Evolutionary conservation across 2,797 vertebrate species (phyloP).

Genomic region (Odontamblyopus lacepedii): DNA sequence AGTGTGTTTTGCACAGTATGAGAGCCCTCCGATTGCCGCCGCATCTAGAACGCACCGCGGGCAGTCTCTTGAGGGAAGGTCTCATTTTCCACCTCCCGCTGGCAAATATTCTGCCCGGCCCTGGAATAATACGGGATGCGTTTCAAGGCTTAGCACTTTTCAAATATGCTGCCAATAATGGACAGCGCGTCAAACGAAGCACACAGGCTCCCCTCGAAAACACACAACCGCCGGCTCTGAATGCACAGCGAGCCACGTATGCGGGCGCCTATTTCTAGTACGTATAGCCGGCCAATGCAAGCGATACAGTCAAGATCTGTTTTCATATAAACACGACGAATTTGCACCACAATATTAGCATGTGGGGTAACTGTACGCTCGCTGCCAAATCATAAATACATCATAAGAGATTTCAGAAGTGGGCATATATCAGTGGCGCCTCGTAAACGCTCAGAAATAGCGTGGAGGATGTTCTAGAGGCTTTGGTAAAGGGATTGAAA

Average conservation of each 20-base stretch:
- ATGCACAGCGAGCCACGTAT: conserved; percentile 64
- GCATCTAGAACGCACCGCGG: conserved; percentile 81
- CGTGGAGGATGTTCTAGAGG: conserved; percentile 66
- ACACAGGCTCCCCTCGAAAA: conserved; percentile 77
- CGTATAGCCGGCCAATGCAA: conserved; percentile 23
- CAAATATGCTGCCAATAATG: conserved; percentile 84
- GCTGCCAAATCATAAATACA: conserved; percentile 41
- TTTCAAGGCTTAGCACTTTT: conserved; percentile 84
- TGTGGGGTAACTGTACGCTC: conserved; percentile 27
- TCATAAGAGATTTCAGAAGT: conserved; percentile 48
- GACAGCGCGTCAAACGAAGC: conserved; percentile 81
- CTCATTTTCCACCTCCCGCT: conserved; percentile 83
- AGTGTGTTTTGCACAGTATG: conserved; percentile 83
- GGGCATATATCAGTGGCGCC: conserved; percentile 60
- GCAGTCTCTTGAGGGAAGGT: conserved; percentile 85
- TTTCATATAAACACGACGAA: conserved; percentile 30
- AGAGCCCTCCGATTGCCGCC: conserved; percentile 77
- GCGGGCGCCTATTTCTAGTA: conserved; percentile 60
- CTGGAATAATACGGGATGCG: conserved; percentile 84
- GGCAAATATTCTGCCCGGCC: conserved; percentile 82
- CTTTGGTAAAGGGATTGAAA: conserved; percentile 75
- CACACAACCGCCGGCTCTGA: conserved; percentile 76
- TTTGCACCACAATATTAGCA: conserved; percentile 31
- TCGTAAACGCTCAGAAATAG: conserved; percentile 60
- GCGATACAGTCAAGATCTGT: conserved; percentile 17